Evolutionary conservation across 2,113 vertebrate species (phyloP).

Genomic region (Cynoglossus semilaevis): DNA sequence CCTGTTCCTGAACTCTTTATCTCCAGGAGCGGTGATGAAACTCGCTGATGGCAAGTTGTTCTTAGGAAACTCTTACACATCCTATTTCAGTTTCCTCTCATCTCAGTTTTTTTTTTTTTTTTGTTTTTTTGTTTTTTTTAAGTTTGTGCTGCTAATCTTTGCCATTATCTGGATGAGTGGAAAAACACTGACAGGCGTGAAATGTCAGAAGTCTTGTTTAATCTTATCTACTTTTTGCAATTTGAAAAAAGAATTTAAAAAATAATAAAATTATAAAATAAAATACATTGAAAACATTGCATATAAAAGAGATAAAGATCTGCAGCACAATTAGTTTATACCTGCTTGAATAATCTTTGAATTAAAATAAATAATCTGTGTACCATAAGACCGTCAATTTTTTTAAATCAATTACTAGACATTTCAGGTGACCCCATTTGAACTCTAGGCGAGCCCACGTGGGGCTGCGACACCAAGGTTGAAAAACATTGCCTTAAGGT

Average conservation of each 20-base stretch:
- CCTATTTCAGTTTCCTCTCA: conserved; percentile 80
- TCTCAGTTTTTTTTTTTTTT: conserved; percentile 1
- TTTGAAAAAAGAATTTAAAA: neutral
- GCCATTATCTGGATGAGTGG: conserved; percentile 51
- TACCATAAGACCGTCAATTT: no score
- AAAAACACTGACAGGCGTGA: conserved; percentile 37
- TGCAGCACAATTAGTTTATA: no score
- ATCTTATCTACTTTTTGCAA: neutral
- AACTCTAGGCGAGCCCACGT: neutral
- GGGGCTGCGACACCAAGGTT: no score
- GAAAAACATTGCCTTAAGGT: no score
- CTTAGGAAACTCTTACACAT: conserved; percentile 81
- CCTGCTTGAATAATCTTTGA: no score
- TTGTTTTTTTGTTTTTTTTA: conserved; percentile 45
- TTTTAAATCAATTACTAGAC: neutral
- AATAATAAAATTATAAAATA: no score
- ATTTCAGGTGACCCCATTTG: conserved; percentile 4
- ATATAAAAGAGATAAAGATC: no score
- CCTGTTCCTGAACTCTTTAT: conserved; percentile 76
- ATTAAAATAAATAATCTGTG: no score
- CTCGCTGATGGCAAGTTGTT: conserved; percentile 73
- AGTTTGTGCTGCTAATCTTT: conserved; percentile 44
- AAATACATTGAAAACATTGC: no score
- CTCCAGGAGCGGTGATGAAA: conserved; percentile 76
- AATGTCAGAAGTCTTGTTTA: neutral